These are phyloP conservation scores for Odobenus rosmarus DNA, from an alignment of 2,113 vertebrate genomes.

Conservation along the genomic window DNA sequence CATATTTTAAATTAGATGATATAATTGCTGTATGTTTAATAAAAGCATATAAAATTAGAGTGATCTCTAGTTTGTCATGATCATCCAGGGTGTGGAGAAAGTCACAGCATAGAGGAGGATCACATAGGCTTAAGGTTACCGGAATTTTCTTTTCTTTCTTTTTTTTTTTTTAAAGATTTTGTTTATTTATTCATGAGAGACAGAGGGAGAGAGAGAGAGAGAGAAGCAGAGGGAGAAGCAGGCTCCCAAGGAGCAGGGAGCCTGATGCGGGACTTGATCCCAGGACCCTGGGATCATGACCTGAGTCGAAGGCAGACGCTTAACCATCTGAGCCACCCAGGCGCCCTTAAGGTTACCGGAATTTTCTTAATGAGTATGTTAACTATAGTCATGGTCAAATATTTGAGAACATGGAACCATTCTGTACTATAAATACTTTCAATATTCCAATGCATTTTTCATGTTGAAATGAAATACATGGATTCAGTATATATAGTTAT, in stretches of 20 bases:
- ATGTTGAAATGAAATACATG: not conserved
- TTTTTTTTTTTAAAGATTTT: no score
- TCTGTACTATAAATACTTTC: not conserved
- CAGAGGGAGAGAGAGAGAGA: no score
- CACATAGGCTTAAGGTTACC: not conserved
- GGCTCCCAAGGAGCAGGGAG: no score
- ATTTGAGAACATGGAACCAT: not conserved
- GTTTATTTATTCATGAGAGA: no score
- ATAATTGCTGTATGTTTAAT: not conserved
- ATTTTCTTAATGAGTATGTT: constrained; percentile 21
- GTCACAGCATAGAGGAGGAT: not conserved
- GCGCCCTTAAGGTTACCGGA: no score
- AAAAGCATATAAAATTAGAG: not conserved
- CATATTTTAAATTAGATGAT: not conserved
- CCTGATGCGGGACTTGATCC: no score
- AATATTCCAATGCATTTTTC: not conserved
- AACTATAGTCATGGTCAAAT: not conserved
- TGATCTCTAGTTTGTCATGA: not conserved
- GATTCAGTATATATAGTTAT: not conserved
- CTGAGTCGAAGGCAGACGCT: no score
- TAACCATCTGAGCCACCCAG: no score
- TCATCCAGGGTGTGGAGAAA: not conserved
- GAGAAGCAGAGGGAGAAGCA: no score
- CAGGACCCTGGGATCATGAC: no score
- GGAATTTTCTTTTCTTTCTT: no score